These are phyloP conservation scores for Scaptomyza polygonia DNA, from an alignment of 2,888 invertebrate genomes.

Conservation along the genomic window DNA sequence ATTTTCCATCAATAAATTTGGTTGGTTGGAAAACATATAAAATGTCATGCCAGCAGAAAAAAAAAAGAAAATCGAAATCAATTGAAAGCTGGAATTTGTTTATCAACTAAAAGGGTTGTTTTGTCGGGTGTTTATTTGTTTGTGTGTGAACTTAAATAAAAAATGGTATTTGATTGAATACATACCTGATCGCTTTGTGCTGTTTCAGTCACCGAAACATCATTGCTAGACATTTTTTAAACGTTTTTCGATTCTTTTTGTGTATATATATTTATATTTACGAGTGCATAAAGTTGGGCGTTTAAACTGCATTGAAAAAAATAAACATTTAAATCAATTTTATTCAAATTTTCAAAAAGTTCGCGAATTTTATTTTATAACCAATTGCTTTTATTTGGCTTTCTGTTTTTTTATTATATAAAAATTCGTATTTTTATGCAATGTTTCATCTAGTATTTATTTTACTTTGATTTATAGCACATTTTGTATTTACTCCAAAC, in stretches of 20 bases:
- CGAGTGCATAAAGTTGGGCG: conserved; percentile 45
- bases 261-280: conserved; percentile 20
- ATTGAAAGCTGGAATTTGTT: conserved; percentile 10
- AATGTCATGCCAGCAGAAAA: conserved; percentile 27
- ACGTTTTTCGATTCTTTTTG: conserved; percentile 14
- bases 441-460: conserved; percentile 21
- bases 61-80: conserved; percentile 27
- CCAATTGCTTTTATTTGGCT: conserved; percentile 6
- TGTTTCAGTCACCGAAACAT: conserved; percentile 71
- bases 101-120: conserved; percentile 9
- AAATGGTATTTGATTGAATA: conserved; percentile 20
- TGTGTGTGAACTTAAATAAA: no score
- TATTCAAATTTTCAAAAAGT: background rate
- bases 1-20: conserved; percentile 1
- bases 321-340: conserved; percentile 21
- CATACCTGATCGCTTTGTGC: conserved; percentile 77
- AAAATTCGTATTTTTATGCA: conserved; percentile 20
- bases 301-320: conserved; percentile 37
- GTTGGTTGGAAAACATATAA: conserved; percentile 6
- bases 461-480: conserved; percentile 49
- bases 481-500: conserved; percentile 10
- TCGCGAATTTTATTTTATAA: background rate
- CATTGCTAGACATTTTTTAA: conserved; percentile 68
- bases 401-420: conserved; percentile 2
- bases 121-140: background rate